Evolutionary conservation across 1,140 invertebrate genomes (phyloP), one percentile per base, ranked within the genome.

Genomic region (Drosophila quadrilineata): DNA sequence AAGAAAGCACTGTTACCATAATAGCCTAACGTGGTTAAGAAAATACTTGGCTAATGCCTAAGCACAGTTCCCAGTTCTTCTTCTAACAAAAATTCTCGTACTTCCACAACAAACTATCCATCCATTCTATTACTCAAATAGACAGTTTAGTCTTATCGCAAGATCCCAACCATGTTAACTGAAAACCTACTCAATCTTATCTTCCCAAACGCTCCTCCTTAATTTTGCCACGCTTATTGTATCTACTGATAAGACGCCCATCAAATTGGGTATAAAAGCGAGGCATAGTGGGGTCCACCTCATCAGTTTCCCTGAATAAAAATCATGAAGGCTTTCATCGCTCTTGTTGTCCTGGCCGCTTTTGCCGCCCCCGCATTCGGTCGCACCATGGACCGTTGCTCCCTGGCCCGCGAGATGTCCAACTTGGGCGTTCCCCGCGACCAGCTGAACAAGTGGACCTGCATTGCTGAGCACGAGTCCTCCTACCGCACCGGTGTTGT

Each of bases 391-490:
- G 63, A 62, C 10, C 70, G 77, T 5, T 90, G 87, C 49, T 60
- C 62, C n/a, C 24, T 90, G 62, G 87, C 74, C 2, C 36, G 21
- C 3, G 87, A 86, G 50, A 63, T 88, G 74, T 45, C 21, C 38
- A 24, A 19, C 0, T 26, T 67, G 36, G 77, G 77, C 0, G 57
- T 84, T 6, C 67, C 79, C 2, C 40, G 43, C 0, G 48, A 64
- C 6, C 48, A 64, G 35, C 10, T 77, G 9, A 4, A 14, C 12
- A 16, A 10, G 3, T 80, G 75, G 67, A 29, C 69, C 1, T 79
- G 75, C 60, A 66, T 76, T 48, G 75, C 60, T n/a, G 41, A 73
- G 29, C 54, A 70, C 21, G 59, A 74, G 46, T 74, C 66, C 46
- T 45, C 36, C 14, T 85, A 48, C 31, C 58, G 64, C 26, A 77